phyloP scores from a whole-genome alignment of 1,140 invertebrate genomes.

The Linepithema humile region DNA sequence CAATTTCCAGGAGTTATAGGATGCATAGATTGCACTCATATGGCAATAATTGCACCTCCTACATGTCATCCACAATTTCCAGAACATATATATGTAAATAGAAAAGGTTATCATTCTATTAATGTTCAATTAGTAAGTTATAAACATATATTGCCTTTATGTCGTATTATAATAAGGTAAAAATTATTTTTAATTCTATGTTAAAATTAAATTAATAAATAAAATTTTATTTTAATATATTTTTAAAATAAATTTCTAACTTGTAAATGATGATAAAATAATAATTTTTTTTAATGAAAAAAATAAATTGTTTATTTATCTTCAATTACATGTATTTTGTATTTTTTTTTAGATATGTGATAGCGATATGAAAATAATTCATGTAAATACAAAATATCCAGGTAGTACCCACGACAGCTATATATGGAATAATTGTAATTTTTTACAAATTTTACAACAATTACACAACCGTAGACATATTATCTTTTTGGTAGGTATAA shows the following conservation, averaged over 20 bases:
- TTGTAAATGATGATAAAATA: too few species aligned
- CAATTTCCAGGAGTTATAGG: neutral
- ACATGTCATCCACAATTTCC: neutral
- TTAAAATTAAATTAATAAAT: too few species aligned
- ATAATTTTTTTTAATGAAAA: too few species aligned
- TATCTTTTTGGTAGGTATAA: constrained; percentile 1
- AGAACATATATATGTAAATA: neutral
- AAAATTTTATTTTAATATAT: too few species aligned
- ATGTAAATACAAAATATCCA: constrained; percentile 12
- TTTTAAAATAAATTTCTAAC: too few species aligned
- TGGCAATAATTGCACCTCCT: neutral
- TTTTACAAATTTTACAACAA: neutral
- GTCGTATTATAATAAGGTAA: neutral
- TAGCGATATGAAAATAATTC: neutral
- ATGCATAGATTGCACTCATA: constrained; percentile 5
- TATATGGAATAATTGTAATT: constrained; percentile 7
- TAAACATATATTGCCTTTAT: neutral
- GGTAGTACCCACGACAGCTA: neutral
- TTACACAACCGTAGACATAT: neutral
- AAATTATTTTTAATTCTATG: neutral
- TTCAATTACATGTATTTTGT: neutral
- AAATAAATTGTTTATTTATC: too few species aligned
- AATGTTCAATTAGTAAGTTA: constrained; percentile 5
- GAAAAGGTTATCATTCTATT: neutral
- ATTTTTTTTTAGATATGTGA: neutral